A percentile compares a stretch with the other conserved stretches of the same genome.
Conservation (phyloP, 2,888 invertebrate species). For the Electrophaes corylata region DNA sequence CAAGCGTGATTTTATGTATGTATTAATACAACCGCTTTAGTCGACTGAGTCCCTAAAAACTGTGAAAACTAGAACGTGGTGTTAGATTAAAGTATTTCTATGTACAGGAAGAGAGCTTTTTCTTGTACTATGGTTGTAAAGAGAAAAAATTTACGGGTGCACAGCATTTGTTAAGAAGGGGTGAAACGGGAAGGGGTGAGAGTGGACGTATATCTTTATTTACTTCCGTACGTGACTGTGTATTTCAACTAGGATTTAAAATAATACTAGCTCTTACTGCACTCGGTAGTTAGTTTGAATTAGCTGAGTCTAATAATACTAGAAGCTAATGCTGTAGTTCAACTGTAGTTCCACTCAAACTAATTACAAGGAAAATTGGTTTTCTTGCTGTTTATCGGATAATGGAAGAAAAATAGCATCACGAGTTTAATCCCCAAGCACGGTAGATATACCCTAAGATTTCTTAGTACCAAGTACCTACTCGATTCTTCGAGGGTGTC, state of each 20-base stretch:
- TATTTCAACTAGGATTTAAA: constrained; percentile 42
- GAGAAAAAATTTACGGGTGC: constrained; percentile 74
- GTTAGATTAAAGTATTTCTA: constrained; percentile 55
- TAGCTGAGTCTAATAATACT: constrained; percentile 14
- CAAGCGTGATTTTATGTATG: too few relatives aligned
- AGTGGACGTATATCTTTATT: constrained; percentile 63
- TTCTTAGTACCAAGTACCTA: too few relatives aligned
- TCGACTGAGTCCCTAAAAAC: constrained; percentile 7
- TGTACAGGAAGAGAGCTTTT: constrained; percentile 68
- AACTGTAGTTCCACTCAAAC: not conserved
- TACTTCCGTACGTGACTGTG: constrained; percentile 70
- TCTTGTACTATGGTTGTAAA: constrained; percentile 72
- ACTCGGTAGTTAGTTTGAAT: constrained; percentile 13
- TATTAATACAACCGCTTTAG: not conserved
- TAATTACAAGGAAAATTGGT: too few relatives aligned
- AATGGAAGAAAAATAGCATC: too few relatives aligned
- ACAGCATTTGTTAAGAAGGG: constrained; percentile 31
- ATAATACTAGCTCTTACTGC: constrained; percentile 21
- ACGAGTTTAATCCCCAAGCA: too few relatives aligned
- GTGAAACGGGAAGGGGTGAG: constrained; percentile 26
- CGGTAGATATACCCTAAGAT: too few relatives aligned
- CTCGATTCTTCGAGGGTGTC: too few relatives aligned
- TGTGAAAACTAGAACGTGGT: constrained; percentile 49
- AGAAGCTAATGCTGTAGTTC: not conserved
- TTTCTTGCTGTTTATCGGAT: too few relatives aligned